A percentile compares a stretch with the other conserved stretches of the same genome.
phyloP scores from a whole-genome alignment of 53 echinoderm and acorn worm genomes.

The Pentamera pediparva region DNA sequence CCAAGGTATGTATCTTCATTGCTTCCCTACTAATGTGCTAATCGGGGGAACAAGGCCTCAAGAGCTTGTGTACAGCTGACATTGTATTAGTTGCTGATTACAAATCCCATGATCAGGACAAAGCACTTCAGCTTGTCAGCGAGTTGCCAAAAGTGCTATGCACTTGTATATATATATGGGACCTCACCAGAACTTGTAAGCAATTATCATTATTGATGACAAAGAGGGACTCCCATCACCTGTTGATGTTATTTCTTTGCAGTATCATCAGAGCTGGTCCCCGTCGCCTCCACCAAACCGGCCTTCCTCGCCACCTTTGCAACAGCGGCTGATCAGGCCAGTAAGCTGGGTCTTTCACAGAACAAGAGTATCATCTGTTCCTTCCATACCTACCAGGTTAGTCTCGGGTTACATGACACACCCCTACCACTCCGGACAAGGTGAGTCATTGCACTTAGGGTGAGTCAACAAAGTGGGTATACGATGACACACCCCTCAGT shows the following conservation, averaged over 20 bases:
- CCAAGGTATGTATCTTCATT: no score
- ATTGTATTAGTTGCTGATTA: no score
- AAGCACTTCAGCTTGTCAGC: no score
- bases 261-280: conserved; percentile 27
- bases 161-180: no score
- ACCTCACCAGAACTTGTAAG: no score
- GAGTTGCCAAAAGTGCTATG: no score
- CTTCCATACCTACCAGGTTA: conserved; percentile 83
- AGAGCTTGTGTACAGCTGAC: no score
- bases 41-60: no score
- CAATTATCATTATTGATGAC: no score
- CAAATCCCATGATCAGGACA: no score
- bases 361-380: conserved; percentile 91
- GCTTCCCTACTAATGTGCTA: no score
- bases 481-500: background rate
- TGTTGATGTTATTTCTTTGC: background rate
- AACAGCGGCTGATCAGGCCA: conserved; percentile 94
- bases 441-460: background rate
- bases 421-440: background rate
- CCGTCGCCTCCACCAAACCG: conserved; percentile 75
- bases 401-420: background rate
- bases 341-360: conserved; percentile 86
- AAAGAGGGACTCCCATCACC: background rate
- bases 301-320: conserved; percentile 96
- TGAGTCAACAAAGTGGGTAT: background rate